Base-by-base conservation (phyloP, 2,888 invertebrate species). In the Lasioglossum calceatum region DNA sequence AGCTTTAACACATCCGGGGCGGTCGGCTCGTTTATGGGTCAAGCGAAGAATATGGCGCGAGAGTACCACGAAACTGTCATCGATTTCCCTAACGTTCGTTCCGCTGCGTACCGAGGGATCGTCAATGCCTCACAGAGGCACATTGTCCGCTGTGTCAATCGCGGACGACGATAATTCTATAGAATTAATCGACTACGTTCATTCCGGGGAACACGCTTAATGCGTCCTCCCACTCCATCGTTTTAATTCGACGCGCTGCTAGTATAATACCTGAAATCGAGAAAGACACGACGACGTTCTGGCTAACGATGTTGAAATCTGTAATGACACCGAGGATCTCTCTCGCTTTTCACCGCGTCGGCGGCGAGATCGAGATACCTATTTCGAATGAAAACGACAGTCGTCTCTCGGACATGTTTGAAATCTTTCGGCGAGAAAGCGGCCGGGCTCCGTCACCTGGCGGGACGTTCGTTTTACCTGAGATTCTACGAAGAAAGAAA, bases 391-490 rank as follows among this genome's bases (percentile, higher is more conserved):
- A 74, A 74, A 82, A 54, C 54, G 72, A 36, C 54, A 44, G 36
- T 70, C 32, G 27, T 16, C n/a, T 14, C 27, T 23, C 12, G 61
- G 47, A 79, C 54, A n/a, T 71, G 36, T 47, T 54, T 39, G 70
- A 70, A 70, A 39, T 58, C 54, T 81, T 71, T 75, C 54, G 27
- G 16, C 10, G 54, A 58, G 75, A 83, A 83, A 81, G 75, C 61
- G 71, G 27, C 12, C 44, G 27, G 16, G 50, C 19, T 50, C 23
- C 16, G 44, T 44, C 27, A 27, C 27, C 32, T 19, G 19, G 73
- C 19, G 14, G 76, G 76, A 27, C 3, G 44, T 44, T 42, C 32
- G n/a, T 58, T 27, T 42, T 23, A 14, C 32, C 10, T 3, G 61
- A 16, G 61, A 64, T 32, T 36, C 72, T 32, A 54, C 42, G 2